These are phyloP conservation scores for Himalopsyche tibetana DNA, from an alignment of 2,888 invertebrate species.

Conservation along the genomic window DNA sequence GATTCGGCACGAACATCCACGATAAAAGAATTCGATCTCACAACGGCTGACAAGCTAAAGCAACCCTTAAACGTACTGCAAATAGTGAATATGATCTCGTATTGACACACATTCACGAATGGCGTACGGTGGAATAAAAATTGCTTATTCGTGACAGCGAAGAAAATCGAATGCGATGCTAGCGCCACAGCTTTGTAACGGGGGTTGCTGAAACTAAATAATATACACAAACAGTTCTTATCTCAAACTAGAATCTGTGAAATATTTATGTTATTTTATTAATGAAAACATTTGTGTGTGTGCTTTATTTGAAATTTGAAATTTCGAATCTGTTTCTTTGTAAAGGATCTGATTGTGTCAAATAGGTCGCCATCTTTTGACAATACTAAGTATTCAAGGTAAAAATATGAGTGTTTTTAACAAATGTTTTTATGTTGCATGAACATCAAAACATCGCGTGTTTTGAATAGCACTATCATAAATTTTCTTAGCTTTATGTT, in stretches of 20 bases:
- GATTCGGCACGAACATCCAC: conserved; percentile 53
- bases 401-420: background rate
- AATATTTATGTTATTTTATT: conserved; percentile 14
- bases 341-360: background rate
- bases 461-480: background rate
- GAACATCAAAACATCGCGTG: background rate
- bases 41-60: conserved; percentile 16
- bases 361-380: conserved; percentile 17
- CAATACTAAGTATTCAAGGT: background rate
- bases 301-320: background rate
- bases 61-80: background rate
- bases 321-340: background rate
- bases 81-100: conserved; percentile 26
- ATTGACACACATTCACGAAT: conserved; percentile 27
- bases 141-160: conserved; percentile 38
- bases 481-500: conserved; percentile 25
- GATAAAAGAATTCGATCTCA: conserved; percentile 25
- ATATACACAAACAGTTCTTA: conserved; percentile 16
- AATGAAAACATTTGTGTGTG: background rate
- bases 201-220: conserved; percentile 15
- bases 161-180: conserved; percentile 61
- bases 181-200: conserved; percentile 48
- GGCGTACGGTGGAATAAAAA: background rate
- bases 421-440: background rate
- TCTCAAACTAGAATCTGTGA: conserved; percentile 22